Conservation (phyloP, 30 jellyfish, hydroid and myxozoan species). For the Cassiopea andromeda region DNA sequence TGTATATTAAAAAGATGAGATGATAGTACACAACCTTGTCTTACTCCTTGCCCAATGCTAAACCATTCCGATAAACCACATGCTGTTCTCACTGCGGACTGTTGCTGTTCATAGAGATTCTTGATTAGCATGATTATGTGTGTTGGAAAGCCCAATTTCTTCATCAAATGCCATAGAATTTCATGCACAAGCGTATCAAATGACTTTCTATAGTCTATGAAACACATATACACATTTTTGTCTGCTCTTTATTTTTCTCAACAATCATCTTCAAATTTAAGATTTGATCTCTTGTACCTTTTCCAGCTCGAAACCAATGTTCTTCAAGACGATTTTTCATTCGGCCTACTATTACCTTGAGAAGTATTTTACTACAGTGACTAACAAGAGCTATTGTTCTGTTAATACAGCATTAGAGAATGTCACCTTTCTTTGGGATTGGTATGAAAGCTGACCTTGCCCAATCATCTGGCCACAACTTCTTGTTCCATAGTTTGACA, state of each 20-base stretch:
- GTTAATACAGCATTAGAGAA: neutral
- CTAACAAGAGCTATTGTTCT: slow-evolving; percentile 40
- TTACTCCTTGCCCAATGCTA: slow-evolving; percentile 48
- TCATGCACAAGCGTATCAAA: slow-evolving; percentile 44
- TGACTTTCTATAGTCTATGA: slow-evolving; percentile 47
- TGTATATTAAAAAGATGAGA: slow-evolving; percentile 58
- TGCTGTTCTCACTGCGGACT: slow-evolving; percentile 33
- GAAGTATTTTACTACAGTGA: slow-evolving; percentile 54
- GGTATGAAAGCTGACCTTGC: slow-evolving; percentile 10
- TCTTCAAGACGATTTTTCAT: neutral
- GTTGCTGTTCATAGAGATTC: slow-evolving; percentile 43
- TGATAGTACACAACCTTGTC: slow-evolving; percentile 69
- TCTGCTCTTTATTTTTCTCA: slow-evolving; percentile 4
- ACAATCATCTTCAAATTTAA: slow-evolving; percentile 8
- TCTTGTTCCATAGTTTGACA: too few relatives aligned
- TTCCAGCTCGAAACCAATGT: neutral
- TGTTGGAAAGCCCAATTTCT: slow-evolving; percentile 43
- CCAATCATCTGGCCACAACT: slow-evolving; percentile 37
- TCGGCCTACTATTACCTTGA: neutral
- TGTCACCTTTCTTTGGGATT: slow-evolving; percentile 36
- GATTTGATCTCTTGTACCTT: slow-evolving; percentile 29
- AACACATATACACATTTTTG: neutral
- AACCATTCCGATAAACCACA: slow-evolving; percentile 50
- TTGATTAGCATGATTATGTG: slow-evolving; percentile 28
- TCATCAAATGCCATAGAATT: slow-evolving; percentile 17